Conservation (phyloP, 2,113 vertebrate species). For the Coptodon bakossiorum region DNA sequence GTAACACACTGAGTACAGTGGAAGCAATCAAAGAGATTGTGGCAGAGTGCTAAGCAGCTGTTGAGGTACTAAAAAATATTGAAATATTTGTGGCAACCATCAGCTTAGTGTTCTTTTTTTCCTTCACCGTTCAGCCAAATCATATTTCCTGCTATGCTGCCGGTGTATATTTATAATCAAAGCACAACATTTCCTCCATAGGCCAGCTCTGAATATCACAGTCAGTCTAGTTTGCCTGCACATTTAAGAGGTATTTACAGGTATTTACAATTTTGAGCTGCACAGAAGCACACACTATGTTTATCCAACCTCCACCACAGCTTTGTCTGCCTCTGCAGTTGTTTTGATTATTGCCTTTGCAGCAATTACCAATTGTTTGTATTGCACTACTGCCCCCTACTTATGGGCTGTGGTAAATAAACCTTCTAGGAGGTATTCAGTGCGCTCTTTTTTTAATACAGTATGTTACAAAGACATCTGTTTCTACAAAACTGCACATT, state of each 20-base stretch:
- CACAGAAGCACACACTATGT: neutral
- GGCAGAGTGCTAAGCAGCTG: neutral
- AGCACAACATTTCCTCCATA: neutral
- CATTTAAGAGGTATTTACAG: neutral
- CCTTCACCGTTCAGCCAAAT: neutral
- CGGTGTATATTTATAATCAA: neutral
- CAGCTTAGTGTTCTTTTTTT: neutral
- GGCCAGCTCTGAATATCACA: neutral
- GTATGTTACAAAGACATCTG: neutral
- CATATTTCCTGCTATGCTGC: neutral
- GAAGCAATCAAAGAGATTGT: conserved; percentile 5
- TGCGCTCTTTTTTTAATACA: neutral
- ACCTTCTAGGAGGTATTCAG: neutral
- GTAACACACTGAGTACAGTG: neutral
- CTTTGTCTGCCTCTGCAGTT: neutral
- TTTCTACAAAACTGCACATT: neutral
- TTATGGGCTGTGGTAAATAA: conserved; percentile 23
- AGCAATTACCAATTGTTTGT: conserved; percentile 13
- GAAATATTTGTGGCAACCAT: neutral
- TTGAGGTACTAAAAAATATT: neutral
- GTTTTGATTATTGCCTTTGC: neutral
- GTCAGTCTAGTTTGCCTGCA: neutral
- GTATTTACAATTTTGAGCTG: neutral
- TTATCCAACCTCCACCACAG: neutral
- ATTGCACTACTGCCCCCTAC: conserved; percentile 40